Base-by-base conservation (phyloP, 2,888 invertebrate species). In the Griposia aprilina region DNA sequence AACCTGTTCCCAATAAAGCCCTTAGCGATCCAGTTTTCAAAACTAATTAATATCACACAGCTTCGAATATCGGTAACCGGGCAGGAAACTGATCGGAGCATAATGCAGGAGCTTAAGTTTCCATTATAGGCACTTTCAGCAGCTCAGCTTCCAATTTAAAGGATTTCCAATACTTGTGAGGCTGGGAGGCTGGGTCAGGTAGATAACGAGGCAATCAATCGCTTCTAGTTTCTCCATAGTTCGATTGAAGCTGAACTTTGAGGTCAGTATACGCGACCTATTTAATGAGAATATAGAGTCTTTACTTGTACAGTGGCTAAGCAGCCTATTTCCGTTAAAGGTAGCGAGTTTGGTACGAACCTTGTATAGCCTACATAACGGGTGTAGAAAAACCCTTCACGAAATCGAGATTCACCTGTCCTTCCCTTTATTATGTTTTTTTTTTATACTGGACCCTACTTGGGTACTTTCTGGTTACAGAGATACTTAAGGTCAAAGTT, bases 51-150 rank as follows among this genome's bases (percentile, higher is more conserved):
- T 82, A 82, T 76, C 71, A 68, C 62, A 71, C 76, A 78, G 76
- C 71, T 78, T 80, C 48, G 60, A 81, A 83, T 79, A 85, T 76
- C 60, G 65, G 30, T 23, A 11, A 52, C 52, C 63, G 67, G 63
- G 72, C 23, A 68, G 76, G 41, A 67, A 77, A 74, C 73, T 77
- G 76, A 84, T 78, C 77, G 71, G 26, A 71, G 59, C 48, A 79
- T 74, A 84, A 86, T 83, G 74, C 77, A 30, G 69, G 76, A 74
- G 87, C 81, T 85, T 85, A 80, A 80, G 76, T 87, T 86, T 80
- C 81, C 87, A 87, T 85, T 87, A 81, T 81, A 75, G 78, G 74
- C 65, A 80, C 80, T 85, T 78, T 69, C 65, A 77, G 69, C 45
- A 78, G 87, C 81, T 87, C 83, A 78, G 55, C 74, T 57, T 81